Percentiles rank a stretch among this genome's conserved stretches.
phyloP scores from a whole-genome alignment of 2,113 vertebrate genomes.

The Barbus barbus region DNA sequence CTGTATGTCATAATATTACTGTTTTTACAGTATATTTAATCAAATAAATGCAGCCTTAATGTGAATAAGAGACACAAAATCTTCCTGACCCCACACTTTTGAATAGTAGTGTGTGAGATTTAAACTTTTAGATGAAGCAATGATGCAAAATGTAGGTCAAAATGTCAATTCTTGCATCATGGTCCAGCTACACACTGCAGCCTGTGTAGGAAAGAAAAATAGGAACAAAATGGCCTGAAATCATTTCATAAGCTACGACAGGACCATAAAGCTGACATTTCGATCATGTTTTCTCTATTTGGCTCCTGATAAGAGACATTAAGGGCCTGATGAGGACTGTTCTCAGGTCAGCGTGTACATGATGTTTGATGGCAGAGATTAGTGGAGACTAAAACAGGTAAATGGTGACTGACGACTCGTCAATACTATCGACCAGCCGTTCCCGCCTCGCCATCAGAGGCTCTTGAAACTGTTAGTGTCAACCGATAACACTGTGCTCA shows the following conservation, averaged over 20 bases:
- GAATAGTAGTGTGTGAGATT: neutral
- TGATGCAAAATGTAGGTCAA: neutral
- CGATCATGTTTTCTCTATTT: neutral
- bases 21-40: neutral
- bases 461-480: constrained; percentile 32
- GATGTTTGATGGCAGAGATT: constrained; percentile 25
- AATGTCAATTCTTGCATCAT: neutral
- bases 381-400: constrained; percentile 19
- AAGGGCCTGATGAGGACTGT: neutral
- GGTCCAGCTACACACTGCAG: neutral
- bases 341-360: constrained; percentile 1
- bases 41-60: neutral
- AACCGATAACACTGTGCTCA: neutral
- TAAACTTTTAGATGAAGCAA: neutral
- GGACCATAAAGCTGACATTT: neutral
- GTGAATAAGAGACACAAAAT: neutral
- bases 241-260: neutral
- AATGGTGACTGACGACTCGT: constrained; percentile 27
- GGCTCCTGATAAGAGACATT: neutral
- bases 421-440: constrained; percentile 41
- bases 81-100: neutral
- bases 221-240: neutral
- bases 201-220: neutral
- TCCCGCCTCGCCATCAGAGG: neutral
- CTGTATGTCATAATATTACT: neutral